phyloP scores from a whole-genome alignment of 2,888 invertebrate species.

The Noctua pronuba region DNA sequence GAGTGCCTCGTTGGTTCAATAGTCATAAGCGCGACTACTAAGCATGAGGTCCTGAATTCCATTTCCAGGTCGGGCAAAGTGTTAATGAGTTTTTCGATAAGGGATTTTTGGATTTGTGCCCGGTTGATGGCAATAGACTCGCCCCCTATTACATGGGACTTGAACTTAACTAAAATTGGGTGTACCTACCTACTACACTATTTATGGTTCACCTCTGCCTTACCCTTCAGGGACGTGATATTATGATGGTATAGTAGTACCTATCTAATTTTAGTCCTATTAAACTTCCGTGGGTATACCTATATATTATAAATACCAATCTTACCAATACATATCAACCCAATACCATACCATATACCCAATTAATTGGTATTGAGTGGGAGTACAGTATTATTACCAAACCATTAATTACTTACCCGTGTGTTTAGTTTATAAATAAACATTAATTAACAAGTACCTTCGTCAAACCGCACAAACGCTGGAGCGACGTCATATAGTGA shows the following conservation, averaged over 20 bases:
- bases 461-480: neutral
- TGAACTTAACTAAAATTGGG: neutral
- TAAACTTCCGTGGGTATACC: neutral
- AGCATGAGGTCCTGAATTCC: neutral
- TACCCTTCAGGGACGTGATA: neutral
- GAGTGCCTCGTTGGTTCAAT: neutral
- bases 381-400: neutral
- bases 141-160: neutral
- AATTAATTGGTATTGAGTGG: slow-evolving; percentile 1
- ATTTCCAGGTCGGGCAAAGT: neutral
- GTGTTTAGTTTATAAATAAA: neutral
- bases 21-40: neutral
- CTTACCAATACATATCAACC: neutral
- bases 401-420: neutral
- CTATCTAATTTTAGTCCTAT: neutral
- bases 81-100: neutral
- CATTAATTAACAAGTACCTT: neutral
- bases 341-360: neutral
- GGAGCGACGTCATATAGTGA: no score
- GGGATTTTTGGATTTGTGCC: neutral
- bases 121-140: neutral
- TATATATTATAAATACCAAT: neutral
- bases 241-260: neutral
- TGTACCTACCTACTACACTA: no score
- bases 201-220: neutral